Conservation (phyloP, 2,888 invertebrate species). For the Limenitis camilla region DNA sequence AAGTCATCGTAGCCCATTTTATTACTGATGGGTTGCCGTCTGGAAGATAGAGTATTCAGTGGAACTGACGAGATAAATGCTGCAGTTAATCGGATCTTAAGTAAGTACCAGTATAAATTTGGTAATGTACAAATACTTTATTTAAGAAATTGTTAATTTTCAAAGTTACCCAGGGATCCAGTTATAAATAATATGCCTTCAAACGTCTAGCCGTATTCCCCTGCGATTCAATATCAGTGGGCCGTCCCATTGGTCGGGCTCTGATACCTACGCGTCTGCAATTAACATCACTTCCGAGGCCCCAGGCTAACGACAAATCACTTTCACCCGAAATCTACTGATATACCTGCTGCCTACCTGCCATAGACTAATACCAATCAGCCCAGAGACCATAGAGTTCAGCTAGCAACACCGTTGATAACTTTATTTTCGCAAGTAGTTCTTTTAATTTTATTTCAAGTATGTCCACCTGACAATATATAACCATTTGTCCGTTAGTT, state of each 20-base stretch:
- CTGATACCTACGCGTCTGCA: constrained; percentile 59
- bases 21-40: too few species aligned
- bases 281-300: constrained; percentile 62
- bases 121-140: too few species aligned
- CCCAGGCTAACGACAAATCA: constrained; percentile 58
- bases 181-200: background rate
- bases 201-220: constrained; percentile 1
- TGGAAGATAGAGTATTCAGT: too few species aligned
- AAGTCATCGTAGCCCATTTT: too few species aligned
- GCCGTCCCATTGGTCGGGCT: constrained; percentile 58
- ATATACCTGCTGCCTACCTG: constrained; percentile 12
- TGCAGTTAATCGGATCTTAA: too few species aligned
- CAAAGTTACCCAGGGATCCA: background rate
- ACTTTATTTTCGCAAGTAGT: background rate
- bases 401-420: background rate
- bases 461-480: too few species aligned
- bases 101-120: too few species aligned
- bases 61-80: too few species aligned
- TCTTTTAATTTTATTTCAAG: too few species aligned
- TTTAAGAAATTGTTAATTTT: too few species aligned
- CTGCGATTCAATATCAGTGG: constrained; percentile 43
- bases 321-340: constrained; percentile 42
- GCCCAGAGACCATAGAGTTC: constrained; percentile 5
- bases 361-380: constrained; percentile 14
- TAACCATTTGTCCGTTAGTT: too few species aligned